Evolutionary conservation across 2,797 vertebrate genomes (phyloP).

Genomic region (Nannoperca obscura): DNA sequence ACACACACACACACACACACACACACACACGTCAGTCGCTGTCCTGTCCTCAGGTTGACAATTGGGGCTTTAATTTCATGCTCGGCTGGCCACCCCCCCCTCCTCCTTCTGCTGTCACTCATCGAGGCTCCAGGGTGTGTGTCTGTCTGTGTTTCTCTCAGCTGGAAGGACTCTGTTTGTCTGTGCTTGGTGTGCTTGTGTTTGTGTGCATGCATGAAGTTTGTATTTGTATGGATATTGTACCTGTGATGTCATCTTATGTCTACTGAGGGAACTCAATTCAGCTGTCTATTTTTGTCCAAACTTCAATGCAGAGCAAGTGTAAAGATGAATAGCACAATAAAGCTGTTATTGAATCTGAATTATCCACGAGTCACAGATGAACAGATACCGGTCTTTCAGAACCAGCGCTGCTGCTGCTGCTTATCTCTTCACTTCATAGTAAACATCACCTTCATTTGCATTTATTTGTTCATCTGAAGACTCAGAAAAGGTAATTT

Average conservation of each 20-base stretch:
- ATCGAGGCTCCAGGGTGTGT: conserved; percentile 41
- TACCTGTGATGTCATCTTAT: not conserved
- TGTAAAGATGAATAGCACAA: conserved; percentile 30
- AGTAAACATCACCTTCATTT: not conserved
- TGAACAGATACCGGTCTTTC: conserved; percentile 4
- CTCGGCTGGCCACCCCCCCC: conserved; percentile 47
- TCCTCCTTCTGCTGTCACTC: conserved; percentile 60
- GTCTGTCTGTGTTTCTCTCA: conserved; percentile 25
- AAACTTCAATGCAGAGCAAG: conserved; percentile 30
- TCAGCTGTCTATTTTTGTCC: conserved; percentile 53
- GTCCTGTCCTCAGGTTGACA: conserved; percentile 65
- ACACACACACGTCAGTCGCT: conserved; percentile 19
- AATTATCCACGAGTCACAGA: conserved; percentile 30
- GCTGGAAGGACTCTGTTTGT: conserved; percentile 40
- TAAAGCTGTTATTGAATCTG: conserved; percentile 19
- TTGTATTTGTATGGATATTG: not conserved
- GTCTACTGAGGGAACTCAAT: conserved; percentile 36
- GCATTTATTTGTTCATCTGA: not conserved
- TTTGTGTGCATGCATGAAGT: conserved; percentile 1
- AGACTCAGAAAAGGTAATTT: not conserved
- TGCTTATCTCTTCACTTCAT: not conserved
- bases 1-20: conserved; percentile 25
- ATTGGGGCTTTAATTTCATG: conserved; percentile 80
- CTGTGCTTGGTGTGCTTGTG: conserved; percentile 5
- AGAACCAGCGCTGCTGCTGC: not conserved